Conservation (phyloP, 2,113 vertebrate species). For the Rhinolophus sinicus region DNA sequence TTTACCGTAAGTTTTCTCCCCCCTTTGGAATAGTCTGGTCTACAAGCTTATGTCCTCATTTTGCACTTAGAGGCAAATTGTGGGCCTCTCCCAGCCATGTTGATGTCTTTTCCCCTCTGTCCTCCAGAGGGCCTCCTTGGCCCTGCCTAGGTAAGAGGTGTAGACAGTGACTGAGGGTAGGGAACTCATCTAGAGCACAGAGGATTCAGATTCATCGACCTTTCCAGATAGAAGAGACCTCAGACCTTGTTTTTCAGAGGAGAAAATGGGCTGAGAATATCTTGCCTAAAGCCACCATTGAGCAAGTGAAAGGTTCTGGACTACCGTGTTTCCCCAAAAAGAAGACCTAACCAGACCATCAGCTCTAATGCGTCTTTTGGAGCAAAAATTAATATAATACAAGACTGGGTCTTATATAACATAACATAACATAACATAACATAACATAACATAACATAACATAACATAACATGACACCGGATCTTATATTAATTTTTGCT, state of each 20-base stretch:
- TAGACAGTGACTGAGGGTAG: background rate
- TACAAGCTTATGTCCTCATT: background rate
- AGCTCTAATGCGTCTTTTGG: too few relatives aligned
- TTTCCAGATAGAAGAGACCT: background rate
- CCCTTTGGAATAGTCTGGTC: background rate
- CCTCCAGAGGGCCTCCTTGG: conserved; percentile 70
- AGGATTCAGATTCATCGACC: background rate
- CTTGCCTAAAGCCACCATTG: background rate
- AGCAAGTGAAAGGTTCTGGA: background rate
- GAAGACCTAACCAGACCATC: too few relatives aligned
- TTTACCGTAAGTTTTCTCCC: background rate
- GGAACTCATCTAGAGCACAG: background rate
- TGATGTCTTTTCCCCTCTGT: background rate
- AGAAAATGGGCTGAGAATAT: background rate
- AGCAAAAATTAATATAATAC: too few relatives aligned
- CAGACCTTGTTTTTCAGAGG: background rate
- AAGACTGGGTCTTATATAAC: too few relatives aligned
- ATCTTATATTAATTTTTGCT: too few relatives aligned
- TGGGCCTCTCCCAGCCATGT: background rate
- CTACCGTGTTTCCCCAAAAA: too few relatives aligned
- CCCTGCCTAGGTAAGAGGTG: background rate
- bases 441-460: too few relatives aligned
- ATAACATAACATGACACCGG: too few relatives aligned
- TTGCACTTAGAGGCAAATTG: background rate
- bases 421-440: too few relatives aligned